Percentiles rank a stretch among this genome's conserved stretches.
These are phyloP conservation scores for Neolamprologus devosi DNA, from an alignment of 2,113 vertebrate species.

Conservation along the genomic window DNA sequence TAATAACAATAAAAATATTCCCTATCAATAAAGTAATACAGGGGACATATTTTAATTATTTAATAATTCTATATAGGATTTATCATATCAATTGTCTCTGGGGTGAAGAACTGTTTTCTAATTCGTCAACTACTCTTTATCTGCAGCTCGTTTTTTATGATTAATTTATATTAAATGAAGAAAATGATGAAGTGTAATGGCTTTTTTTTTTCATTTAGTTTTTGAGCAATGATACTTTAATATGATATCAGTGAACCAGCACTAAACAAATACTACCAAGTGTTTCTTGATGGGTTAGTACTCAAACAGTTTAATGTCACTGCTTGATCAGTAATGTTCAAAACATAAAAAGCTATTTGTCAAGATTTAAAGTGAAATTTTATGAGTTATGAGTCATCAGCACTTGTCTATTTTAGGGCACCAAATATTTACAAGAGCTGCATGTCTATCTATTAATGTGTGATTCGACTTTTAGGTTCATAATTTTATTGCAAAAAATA, in stretches of 20 bases:
- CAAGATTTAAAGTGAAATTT: neutral
- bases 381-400: neutral
- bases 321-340: neutral
- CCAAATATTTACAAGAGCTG: neutral
- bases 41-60: neutral
- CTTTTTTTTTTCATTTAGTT: neutral
- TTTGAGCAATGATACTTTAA: neutral
- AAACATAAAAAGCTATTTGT: neutral
- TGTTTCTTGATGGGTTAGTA: neutral
- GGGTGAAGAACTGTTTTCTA: neutral
- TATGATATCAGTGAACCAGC: neutral
- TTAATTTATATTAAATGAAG: neutral
- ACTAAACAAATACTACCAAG: neutral
- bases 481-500: neutral
- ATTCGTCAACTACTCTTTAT: neutral
- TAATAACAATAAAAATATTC: neutral
- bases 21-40: neutral
- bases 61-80: neutral
- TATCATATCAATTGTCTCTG: neutral
- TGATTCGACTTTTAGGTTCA: neutral
- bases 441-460: neutral
- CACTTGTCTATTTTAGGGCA: neutral
- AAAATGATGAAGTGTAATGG: neutral
- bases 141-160: neutral
- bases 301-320: neutral